Evolutionary conservation across 2,888 invertebrate genomes (phyloP).

Genomic region (Furcula furcula): DNA sequence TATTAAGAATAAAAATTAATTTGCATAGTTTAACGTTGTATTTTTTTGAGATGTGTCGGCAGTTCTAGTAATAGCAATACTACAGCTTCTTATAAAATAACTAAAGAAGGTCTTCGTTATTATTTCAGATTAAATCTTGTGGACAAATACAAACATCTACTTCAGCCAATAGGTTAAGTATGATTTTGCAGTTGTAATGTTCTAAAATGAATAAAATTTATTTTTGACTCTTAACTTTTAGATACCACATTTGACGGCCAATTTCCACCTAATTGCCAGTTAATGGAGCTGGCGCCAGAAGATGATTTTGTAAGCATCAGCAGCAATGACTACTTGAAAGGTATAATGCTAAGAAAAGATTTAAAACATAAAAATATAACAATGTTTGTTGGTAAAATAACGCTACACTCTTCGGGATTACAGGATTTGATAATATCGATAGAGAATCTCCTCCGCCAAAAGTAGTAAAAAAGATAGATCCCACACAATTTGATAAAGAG

Average conservation of each 20-base stretch:
- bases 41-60: too few species aligned
- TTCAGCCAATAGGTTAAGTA: slow-evolving; percentile 43
- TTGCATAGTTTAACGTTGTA: too few species aligned
- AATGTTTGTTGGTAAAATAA: too few species aligned
- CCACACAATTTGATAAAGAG: not conserved
- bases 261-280: slow-evolving; percentile 8
- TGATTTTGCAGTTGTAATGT: not conserved
- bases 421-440: slow-evolving; percentile 32
- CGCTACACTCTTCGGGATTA: too few species aligned
- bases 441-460: slow-evolving; percentile 25
- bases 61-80: too few species aligned
- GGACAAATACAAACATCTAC: slow-evolving; percentile 50
- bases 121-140: slow-evolving; percentile 54
- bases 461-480: not conserved
- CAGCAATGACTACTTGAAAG: slow-evolving; percentile 35
- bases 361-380: too few species aligned
- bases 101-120: not conserved
- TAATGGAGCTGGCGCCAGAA: slow-evolving; percentile 24
- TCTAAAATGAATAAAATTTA: too few species aligned
- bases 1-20: not conserved
- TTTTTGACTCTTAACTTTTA: slow-evolving; percentile 3
- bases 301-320: slow-evolving; percentile 32
- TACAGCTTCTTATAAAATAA: not conserved
- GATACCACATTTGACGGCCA: slow-evolving; percentile 5
- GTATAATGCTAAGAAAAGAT: slow-evolving; percentile 13